These are phyloP conservation scores for Eutrigla gurnardus DNA, from an alignment of 2,797 vertebrate genomes.

Conservation along the genomic window DNA sequence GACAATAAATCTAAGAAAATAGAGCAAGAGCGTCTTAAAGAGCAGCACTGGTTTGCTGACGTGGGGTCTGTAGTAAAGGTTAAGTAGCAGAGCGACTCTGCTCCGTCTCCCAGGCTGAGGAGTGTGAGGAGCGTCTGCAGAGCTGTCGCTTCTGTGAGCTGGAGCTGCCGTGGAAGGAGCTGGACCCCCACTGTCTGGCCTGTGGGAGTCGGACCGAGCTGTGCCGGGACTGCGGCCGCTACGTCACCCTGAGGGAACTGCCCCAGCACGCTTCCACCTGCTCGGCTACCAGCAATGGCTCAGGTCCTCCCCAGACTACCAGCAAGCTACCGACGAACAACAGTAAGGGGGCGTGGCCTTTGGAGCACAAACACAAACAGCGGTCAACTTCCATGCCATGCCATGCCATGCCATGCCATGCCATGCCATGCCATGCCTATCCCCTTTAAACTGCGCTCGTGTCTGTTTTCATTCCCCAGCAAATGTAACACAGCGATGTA, in stretches of 20 bases:
- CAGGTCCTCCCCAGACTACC: neutral
- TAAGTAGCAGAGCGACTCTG: neutral
- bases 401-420: too few relatives aligned
- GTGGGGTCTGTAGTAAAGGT: neutral
- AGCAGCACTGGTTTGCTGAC: neutral
- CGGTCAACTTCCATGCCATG: too few relatives aligned
- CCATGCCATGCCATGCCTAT: neutral
- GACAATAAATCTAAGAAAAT: neutral
- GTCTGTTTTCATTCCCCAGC: constrained; percentile 29
- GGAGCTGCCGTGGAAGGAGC: constrained; percentile 67
- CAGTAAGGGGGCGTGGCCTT: neutral
- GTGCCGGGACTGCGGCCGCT: constrained; percentile 80
- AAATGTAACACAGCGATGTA: constrained; percentile 35
- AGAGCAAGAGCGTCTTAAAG: neutral
- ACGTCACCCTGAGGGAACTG: constrained; percentile 73
- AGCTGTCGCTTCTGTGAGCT: constrained; percentile 84
- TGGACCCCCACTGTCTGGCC: constrained; percentile 73
- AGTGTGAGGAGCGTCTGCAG: constrained; percentile 70
- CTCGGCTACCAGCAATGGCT: neutral
- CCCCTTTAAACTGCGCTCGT: neutral
- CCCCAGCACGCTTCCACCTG: constrained; percentile 64
- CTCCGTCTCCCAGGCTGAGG: constrained; percentile 68
- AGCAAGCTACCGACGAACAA: neutral
- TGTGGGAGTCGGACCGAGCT: constrained; percentile 82
- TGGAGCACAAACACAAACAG: neutral